Conservation (phyloP, 2,797 vertebrate genomes). For the Argya squamiceps region DNA sequence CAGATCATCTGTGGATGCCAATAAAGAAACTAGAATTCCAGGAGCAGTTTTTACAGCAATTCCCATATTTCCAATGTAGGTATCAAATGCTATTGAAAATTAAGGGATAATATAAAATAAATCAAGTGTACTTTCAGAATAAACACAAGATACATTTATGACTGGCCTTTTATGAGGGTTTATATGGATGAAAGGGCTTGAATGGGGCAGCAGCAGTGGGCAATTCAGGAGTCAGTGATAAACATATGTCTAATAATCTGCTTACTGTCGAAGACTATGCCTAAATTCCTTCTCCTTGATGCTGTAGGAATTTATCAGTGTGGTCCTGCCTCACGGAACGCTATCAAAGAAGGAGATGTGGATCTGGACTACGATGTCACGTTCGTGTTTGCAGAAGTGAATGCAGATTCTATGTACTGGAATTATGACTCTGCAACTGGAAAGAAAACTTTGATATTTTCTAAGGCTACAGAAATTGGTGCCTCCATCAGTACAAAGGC, state of each 20-base stretch:
- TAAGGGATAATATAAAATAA: not conserved
- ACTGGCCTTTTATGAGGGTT: not conserved
- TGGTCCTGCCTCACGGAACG: constrained; percentile 72
- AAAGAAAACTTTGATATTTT: constrained; percentile 27
- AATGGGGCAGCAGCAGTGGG: not conserved
- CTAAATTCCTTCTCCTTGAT: not conserved
- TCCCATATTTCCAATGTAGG: not conserved
- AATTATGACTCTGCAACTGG: not conserved
- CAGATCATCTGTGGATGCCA: not conserved
- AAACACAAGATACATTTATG: not conserved
- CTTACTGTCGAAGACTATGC: not conserved
- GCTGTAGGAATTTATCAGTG: constrained; percentile 78
- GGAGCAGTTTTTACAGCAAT: not conserved
- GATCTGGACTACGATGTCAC: constrained; percentile 70
- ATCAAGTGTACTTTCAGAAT: not conserved
- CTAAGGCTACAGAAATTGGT: constrained; percentile 74
- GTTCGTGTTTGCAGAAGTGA: constrained; percentile 79
- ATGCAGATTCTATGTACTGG: constrained; percentile 79
- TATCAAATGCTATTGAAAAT: not conserved
- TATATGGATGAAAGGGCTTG: not conserved
- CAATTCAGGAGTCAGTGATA: not conserved
- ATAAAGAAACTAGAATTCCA: not conserved
- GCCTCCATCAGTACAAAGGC: constrained; percentile 91
- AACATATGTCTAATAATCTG: not conserved
- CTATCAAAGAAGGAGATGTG: constrained; percentile 76